Conservation (phyloP, 2,113 vertebrate species). For the Tetraodon nigroviridis region DNA sequence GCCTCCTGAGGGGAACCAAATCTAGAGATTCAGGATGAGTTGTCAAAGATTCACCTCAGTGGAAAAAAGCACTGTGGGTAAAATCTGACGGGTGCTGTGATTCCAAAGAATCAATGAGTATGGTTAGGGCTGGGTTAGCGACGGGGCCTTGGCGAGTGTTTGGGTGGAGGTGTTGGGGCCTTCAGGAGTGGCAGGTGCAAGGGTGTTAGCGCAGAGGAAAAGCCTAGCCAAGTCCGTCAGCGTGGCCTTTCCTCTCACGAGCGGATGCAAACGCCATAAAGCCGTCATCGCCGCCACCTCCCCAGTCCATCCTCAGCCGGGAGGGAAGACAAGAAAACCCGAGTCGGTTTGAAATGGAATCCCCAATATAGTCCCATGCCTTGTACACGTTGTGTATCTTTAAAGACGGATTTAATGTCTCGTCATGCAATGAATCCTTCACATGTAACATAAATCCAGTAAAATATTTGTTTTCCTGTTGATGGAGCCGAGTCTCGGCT, state of each 20-base stretch:
- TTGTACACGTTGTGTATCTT: background rate
- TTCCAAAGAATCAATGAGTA: background rate
- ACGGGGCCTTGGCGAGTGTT: background rate
- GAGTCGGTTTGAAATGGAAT: slow-evolving; percentile 2
- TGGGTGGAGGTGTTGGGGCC: background rate
- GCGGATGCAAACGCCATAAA: slow-evolving; percentile 42
- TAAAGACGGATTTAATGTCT: background rate
- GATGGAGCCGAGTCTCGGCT: slow-evolving; percentile 34
- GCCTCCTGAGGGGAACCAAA: slow-evolving; percentile 4
- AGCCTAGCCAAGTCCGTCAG: slow-evolving; percentile 32
- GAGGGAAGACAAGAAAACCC: slow-evolving; percentile 16
- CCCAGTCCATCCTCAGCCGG: slow-evolving; percentile 30
- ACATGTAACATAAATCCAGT: background rate
- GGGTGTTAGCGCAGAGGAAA: slow-evolving; percentile 25
- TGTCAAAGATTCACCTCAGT: slow-evolving; percentile 43
- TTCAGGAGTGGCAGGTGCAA: slow-evolving; percentile 20
- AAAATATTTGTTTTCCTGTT: slow-evolving; percentile 39
- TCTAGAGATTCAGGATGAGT: slow-evolving; percentile 50
- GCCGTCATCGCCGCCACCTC: slow-evolving; percentile 29
- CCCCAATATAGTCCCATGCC: background rate
- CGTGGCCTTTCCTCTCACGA: slow-evolving; percentile 31
- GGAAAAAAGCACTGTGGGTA: slow-evolving; percentile 28
- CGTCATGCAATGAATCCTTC: background rate
- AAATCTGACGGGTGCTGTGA: slow-evolving; percentile 2
- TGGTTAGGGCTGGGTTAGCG: no score